These are phyloP conservation scores for Brachyptera risi DNA, from an alignment of 2,888 invertebrate genomes.

Conservation along the genomic window DNA sequence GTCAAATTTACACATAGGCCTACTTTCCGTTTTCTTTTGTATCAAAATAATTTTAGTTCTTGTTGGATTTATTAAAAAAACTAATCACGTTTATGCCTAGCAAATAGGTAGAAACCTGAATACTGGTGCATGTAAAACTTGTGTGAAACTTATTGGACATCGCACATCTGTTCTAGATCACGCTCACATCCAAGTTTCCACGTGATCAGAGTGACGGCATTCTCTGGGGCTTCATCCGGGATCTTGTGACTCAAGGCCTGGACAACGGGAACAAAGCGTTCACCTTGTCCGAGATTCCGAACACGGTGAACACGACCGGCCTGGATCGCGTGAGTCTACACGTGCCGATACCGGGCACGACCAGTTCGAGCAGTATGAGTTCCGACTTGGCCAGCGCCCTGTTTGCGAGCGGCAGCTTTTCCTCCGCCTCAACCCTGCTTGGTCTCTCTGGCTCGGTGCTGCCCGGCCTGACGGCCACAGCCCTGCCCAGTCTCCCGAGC, in stretches of 20 bases:
- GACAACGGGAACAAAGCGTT: conserved; percentile 26
- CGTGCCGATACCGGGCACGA: conserved; percentile 44
- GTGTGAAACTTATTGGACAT: neutral
- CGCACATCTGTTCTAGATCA: conserved; percentile 47
- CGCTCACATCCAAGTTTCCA: conserved; percentile 76
- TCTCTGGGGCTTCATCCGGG: conserved; percentile 74
- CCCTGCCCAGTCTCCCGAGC: conserved; percentile 47
- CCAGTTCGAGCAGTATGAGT: conserved; percentile 39
- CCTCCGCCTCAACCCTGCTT: conserved; percentile 39
- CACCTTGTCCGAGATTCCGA: conserved; percentile 22
- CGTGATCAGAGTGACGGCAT: conserved; percentile 71
- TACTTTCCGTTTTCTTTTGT: too few species aligned
- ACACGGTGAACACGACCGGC: conserved; percentile 19
- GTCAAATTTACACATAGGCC: too few species aligned
- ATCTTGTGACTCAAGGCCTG: conserved; percentile 55
- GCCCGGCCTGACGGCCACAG: conserved; percentile 42
- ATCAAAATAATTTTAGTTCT: too few species aligned
- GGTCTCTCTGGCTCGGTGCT: conserved; percentile 28
- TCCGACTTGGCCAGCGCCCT: conserved; percentile 62
- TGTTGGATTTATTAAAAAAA: too few species aligned
- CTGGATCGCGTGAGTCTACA: conserved; percentile 39
- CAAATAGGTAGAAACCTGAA: neutral
- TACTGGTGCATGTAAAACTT: neutral
- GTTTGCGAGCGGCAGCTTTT: conserved; percentile 62
- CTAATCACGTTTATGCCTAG: neutral